phyloP scores from a whole-genome alignment of 2,888 invertebrate species.

The Spisula subtruncata region DNA sequence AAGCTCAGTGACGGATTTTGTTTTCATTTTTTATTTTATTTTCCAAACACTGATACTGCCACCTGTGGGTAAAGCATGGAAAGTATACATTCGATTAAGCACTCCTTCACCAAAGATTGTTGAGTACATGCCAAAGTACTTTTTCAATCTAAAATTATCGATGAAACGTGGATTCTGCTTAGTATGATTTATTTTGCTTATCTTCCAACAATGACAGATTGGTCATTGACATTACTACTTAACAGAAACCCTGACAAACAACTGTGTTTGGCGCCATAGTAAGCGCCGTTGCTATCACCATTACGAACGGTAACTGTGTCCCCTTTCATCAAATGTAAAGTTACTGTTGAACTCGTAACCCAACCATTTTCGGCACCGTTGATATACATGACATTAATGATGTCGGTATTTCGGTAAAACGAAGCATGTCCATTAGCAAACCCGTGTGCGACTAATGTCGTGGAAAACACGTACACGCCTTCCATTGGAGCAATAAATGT shows the following conservation, averaged over 20 bases:
- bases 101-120: too few relatives aligned
- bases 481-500: constrained; percentile 26
- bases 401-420: not conserved
- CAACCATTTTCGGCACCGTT: constrained; percentile 4
- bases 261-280: constrained; percentile 1
- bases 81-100: too few relatives aligned
- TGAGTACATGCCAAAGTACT: too few relatives aligned
- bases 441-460: not conserved
- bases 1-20: too few relatives aligned
- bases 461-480: constrained; percentile 32
- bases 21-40: too few relatives aligned
- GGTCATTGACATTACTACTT: not conserved
- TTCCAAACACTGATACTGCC: too few relatives aligned
- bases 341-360: constrained; percentile 14
- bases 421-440: not conserved
- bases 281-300: not conserved
- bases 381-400: constrained; percentile 18
- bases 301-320: constrained; percentile 16
- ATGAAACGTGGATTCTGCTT: too few relatives aligned
- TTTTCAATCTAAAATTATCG: too few relatives aligned
- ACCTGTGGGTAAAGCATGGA: too few relatives aligned
- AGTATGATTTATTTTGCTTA: too few relatives aligned
- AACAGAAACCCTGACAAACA: constrained; percentile 36
- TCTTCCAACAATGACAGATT: not conserved
- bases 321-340: constrained; percentile 21